Base-by-base conservation (phyloP, 2,113 vertebrate genomes). In the Sturnus vulgaris region DNA sequence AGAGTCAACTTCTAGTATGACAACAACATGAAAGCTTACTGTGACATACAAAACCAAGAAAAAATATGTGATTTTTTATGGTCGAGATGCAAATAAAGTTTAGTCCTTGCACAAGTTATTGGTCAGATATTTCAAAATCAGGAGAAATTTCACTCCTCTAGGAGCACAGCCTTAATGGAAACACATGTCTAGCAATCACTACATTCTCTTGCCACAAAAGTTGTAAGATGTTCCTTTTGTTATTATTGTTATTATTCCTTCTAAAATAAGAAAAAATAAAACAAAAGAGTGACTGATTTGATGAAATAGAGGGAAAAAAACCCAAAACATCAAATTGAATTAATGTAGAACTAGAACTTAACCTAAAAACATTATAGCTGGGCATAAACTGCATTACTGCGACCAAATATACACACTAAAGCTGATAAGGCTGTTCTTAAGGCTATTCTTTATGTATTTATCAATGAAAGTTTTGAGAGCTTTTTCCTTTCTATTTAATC, bases 301-400 rank as follows among this genome's bases (percentile, higher is more conserved):
- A 10, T 60, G 8, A 72, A 81, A 85, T 15, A 59, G 10, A 47
- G 12, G 4, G 10, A 33, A 68, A 77, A 60, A 18, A 7, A 0
- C 0, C 3, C 5, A 59, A 59, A 42, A 5, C 8, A 37, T 16
- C 3, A 6, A 72, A 87, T 1, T 27, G 10, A 33, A 35, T 33
- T 49, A 59, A 28, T 52, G 27, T 16, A 52, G 50, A 52, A 52
- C 9, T 16, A 52, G 50, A 28, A 47, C 47, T 31, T 44, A 79
- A 66, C 1, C 8, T 21, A 50, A 35, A 85, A 65, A 92, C 77
- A 33, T 19, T 9, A 14, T 44, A 82, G 24, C 5, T 56, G 22
- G 8, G 11, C 16, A 81, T 57, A 75, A 81, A 73, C 3, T 53
- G 5, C 21, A 8, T 46, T 85, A 22, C 4, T 64, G 10, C 87